Conservation (phyloP, 2,888 invertebrate species). For the Agrilus biguttatus region DNA sequence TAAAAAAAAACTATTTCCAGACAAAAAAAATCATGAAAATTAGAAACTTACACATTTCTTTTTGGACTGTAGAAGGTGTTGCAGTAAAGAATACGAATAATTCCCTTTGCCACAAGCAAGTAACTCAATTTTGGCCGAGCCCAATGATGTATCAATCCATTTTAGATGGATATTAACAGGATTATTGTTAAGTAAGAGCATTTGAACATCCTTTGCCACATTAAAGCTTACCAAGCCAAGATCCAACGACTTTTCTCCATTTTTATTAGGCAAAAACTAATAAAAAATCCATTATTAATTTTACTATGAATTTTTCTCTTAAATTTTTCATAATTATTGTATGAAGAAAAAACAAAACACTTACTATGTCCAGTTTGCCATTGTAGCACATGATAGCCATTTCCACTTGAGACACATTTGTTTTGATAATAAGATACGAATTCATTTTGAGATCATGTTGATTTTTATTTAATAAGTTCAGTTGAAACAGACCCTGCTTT, state of each 20-base stretch:
- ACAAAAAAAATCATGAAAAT: not conserved
- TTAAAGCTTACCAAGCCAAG: conserved; percentile 52
- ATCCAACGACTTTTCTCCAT: conserved; percentile 35
- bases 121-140: conserved; percentile 42
- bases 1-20: not conserved
- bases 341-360: conserved; percentile 9
- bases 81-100: conserved; percentile 22
- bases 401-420: conserved; percentile 58
- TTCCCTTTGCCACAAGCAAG: conserved; percentile 44
- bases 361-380: conserved; percentile 49
- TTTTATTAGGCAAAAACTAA: conserved; percentile 27
- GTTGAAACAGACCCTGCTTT: conserved; percentile 40
- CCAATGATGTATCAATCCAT: conserved; percentile 44
- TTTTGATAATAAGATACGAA: conserved; percentile 49
- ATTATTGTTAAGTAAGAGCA: conserved; percentile 60
- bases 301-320: not conserved
- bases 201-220: conserved; percentile 51
- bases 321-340: not conserved
- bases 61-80: conserved; percentile 28
- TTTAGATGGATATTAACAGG: conserved; percentile 53
- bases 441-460: conserved; percentile 41
- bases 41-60: conserved; percentile 27
- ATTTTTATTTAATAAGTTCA: conserved; percentile 36
- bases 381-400: conserved; percentile 60
- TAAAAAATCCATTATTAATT: conserved; percentile 9